Base-by-base conservation (phyloP, 2,113 vertebrate species). In the Notothenia rossii region DNA sequence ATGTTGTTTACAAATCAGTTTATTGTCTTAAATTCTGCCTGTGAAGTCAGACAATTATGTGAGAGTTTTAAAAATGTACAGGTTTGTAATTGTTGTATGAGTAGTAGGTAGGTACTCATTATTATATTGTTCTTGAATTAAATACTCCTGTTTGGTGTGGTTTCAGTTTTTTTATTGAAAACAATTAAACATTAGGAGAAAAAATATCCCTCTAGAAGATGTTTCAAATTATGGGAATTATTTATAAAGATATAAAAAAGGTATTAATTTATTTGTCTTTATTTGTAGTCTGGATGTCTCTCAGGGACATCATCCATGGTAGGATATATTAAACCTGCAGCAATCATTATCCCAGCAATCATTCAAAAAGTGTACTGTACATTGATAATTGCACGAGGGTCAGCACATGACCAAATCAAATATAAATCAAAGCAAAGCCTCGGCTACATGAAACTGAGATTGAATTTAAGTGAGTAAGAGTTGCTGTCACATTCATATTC, bases 291-390 rank as follows among this genome's bases (percentile, higher is more conserved):
- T 58, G 17, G 14, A 29, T 61, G 49, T 46, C 22, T 50, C 10
- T 49, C 43, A 33, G 45, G 48, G 13, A 48, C 7, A 40, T 40
- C 36, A 40, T 40, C 36, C 36, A 40, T 40, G 36, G 6, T 40
- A 40, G 36, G 36, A 7, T 40, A 40, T 48, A 8, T 40, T 46
- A 50, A 58, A 63, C 17, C 18, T 69, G 12, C 22, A 73, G 33
- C 36, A 61, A 54, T 40, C 11, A 58, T 40, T 66, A 65, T 20
- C 14, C 64, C 13, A 51, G 17, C 36, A 13, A 59, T 50, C 20
- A 56, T 68, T 73, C 7, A 60, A 49, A 71, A 61, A 20, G 56
- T 45, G 17, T 15, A 72, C 18, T 45, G 17, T 15, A 72, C 18
- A 58, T 5, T 29, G 49, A 7, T 7, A 64, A 6, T 25, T 75